Base-by-base conservation (phyloP, 2,797 vertebrate species). In the Amniataba percoides region DNA sequence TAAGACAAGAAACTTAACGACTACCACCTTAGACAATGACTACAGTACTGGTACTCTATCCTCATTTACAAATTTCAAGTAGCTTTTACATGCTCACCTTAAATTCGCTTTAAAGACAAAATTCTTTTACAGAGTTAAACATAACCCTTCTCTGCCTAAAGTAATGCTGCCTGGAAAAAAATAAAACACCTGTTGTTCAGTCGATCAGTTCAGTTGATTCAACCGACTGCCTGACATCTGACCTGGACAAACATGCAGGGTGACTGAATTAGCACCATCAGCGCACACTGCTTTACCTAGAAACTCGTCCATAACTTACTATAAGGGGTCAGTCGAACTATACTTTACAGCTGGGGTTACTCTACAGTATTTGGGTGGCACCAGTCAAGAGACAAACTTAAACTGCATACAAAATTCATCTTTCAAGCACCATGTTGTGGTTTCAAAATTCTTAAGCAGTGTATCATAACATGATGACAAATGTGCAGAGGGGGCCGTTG, bases 201-300 rank as follows among this genome's bases (percentile, higher is more conserved):
- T 7, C 5, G 27, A 31, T 31, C 27, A 34, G 19, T 39, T 58
- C 36, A 34, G 10, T 15, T n/a, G 18, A 43, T 39, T 58, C 36
- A 34, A 9, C 15, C 16, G 18, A 43, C 43, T 61, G 5, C 25
- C 21, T 27, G 53, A 48, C 70, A 56, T 56, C 63, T n/a, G 31
- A 68, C 62, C 61, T 72, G 46, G 34, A 71, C 34, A 71, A 75
- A 77, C 71, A 53, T 65, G 65, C 66, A 51, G 57, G 45, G 57
- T 65, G 48, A 79, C 53, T 49, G 64, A 49, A 74, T 49, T 57
- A 63, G 19, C 40, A 67, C 58, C 45, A 69, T 81, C 21, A 59
- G 3, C 15, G 14, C 25, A 27, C 4, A 23, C 1, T 49, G 43
- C 43, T 12, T 46, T 6, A 2, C 19, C 19, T 15, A 61, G 63